These are phyloP conservation scores for Microtus richardsoni DNA, from an alignment of 2,113 vertebrate genomes.

Conservation along the genomic window DNA sequence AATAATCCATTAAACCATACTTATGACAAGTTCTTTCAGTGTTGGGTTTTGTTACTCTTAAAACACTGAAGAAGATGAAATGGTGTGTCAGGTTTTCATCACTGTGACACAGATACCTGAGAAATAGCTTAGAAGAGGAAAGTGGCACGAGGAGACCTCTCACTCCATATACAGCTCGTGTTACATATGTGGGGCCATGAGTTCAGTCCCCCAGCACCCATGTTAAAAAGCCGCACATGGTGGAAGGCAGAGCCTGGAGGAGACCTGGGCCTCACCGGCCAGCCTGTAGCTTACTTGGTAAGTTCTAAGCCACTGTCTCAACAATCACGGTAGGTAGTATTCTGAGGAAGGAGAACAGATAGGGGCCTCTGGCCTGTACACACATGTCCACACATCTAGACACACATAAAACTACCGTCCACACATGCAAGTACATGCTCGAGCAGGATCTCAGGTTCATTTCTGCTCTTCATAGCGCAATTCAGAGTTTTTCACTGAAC, in stretches of 20 bases:
- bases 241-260: background rate
- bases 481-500: background rate
- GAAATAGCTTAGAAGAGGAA: background rate
- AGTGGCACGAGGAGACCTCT: background rate
- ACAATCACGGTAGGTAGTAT: no score
- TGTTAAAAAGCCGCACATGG: background rate
- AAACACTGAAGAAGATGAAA: background rate
- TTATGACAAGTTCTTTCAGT: background rate
- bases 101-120: background rate
- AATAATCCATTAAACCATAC: background rate
- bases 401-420: background rate
- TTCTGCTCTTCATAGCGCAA: background rate
- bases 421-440: background rate
- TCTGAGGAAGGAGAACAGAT: background rate
- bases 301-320: background rate
- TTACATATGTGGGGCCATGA: background rate
- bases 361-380: background rate
- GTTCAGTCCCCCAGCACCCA: background rate
- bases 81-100: background rate
- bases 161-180: background rate
- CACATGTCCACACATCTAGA: background rate
- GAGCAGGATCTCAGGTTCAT: background rate
- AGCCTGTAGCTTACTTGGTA: no score
- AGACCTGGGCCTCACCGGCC: background rate
- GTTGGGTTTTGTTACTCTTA: background rate